phyloP scores from a whole-genome alignment of 2,888 invertebrate species.

The Tromatobia lineatoria region DNA sequence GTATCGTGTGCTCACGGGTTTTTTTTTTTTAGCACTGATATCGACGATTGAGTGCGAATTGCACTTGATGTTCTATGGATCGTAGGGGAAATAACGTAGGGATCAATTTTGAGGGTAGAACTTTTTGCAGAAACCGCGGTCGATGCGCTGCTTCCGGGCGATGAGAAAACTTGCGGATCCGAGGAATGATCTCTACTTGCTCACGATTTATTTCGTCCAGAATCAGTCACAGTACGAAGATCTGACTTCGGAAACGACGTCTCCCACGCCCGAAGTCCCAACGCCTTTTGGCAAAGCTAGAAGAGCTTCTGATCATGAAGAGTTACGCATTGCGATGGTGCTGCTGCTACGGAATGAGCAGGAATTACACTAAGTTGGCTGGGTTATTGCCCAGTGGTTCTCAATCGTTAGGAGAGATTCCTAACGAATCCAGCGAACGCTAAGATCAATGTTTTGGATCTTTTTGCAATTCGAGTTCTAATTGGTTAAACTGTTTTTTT shows the following conservation, averaged over 20 bases:
- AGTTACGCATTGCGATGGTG: not conserved
- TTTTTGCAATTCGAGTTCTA: too few relatives aligned
- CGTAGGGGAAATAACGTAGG: not conserved
- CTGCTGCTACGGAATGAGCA: not conserved
- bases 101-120: not conserved
- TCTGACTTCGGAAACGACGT: not conserved
- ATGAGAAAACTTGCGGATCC: not conserved
- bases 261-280: not conserved
- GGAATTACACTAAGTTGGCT: constrained; percentile 6
- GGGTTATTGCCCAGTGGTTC: not conserved
- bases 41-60: not conserved
- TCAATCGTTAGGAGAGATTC: too few relatives aligned
- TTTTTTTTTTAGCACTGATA: not conserved
- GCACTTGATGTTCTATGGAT: not conserved
- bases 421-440: too few relatives aligned
- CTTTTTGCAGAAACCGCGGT: not conserved
- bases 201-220: not conserved
- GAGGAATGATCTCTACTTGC: not conserved
- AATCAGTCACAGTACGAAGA: not conserved
- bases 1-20: not conserved
- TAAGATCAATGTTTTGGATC: too few relatives aligned
- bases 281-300: not conserved
- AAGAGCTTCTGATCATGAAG: too few relatives aligned
- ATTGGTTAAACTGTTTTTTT: not conserved
- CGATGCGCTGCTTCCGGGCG: not conserved